phyloP scores from a whole-genome alignment of 2,113 vertebrate species.

The human region DNA sequence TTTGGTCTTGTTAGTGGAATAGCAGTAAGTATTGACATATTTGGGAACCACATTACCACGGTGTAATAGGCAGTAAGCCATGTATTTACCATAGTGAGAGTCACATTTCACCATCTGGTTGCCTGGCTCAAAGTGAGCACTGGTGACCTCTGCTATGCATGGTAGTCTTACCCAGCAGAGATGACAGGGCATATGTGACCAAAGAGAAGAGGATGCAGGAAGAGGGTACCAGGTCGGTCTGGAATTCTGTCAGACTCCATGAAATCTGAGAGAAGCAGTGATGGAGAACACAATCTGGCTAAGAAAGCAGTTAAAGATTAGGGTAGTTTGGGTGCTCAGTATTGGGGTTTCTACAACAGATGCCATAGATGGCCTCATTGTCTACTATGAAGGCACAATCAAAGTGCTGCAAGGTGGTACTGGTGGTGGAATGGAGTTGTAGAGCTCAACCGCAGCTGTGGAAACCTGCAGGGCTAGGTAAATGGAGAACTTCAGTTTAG shows the following conservation, averaged over 20 bases:
- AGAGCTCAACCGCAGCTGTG: not conserved
- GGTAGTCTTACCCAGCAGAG: not conserved
- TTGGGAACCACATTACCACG: not conserved
- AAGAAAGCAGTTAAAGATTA: not conserved
- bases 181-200: not conserved
- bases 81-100: not conserved
- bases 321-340: too few relatives aligned
- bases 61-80: not conserved
- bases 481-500: not conserved
- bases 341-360: too few relatives aligned
- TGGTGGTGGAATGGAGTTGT: too few relatives aligned
- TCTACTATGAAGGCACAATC: too few relatives aligned
- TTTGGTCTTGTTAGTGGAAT: not conserved
- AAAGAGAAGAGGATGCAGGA: not conserved
- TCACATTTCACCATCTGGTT: not conserved
- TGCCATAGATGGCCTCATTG: too few relatives aligned
- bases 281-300: not conserved
- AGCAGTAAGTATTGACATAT: not conserved
- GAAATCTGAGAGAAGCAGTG: not conserved
- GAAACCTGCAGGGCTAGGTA: not conserved
- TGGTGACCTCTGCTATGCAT: not conserved
- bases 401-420: too few relatives aligned
- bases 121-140: not conserved
- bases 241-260: not conserved
- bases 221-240: not conserved